Percentiles rank a stretch among this genome's conserved stretches.
Evolutionary conservation across 1,140 invertebrate genomes (phyloP).

Genomic region (Dreissena rostriformis): DNA sequence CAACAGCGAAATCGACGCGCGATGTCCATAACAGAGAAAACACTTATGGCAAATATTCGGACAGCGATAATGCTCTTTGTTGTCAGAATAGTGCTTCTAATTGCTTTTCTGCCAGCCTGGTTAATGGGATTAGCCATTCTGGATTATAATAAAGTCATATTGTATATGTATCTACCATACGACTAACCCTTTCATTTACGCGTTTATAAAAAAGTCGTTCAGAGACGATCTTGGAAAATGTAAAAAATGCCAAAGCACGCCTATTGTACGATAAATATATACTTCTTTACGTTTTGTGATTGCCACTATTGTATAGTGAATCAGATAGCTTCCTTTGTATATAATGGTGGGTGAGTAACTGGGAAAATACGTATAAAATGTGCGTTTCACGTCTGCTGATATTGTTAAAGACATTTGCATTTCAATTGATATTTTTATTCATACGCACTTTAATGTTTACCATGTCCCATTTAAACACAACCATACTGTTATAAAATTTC

Average conservation of each 20-base stretch:
- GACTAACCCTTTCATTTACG: slow-evolving; percentile 76
- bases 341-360: no score
- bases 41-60: slow-evolving; percentile 72
- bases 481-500: no score
- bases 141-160: slow-evolving; percentile 61
- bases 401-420: no score
- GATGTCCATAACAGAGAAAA: slow-evolving; percentile 56
- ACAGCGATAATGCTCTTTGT: slow-evolving; percentile 77
- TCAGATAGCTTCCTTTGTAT: no score
- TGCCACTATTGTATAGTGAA: no score
- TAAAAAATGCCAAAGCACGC: slow-evolving; percentile 45
- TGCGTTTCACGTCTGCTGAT: no score
- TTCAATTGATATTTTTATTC: no score
- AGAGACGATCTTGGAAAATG: slow-evolving; percentile 69
- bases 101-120: slow-evolving; percentile 74
- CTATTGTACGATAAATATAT: not conserved
- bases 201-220: slow-evolving; percentile 77
- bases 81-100: slow-evolving; percentile 73
- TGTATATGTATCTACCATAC: slow-evolving; percentile 76
- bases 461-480: no score
- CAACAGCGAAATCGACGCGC: slow-evolving; percentile 17
- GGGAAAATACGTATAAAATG: no score
- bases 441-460: no score
- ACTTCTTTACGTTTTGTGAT: no score
- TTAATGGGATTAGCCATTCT: slow-evolving; percentile 67